Percentiles rank a stretch among this genome's conserved stretches.
phyloP scores from a whole-genome alignment of 2,797 vertebrate genomes.

The Choloepus didactylus region DNA sequence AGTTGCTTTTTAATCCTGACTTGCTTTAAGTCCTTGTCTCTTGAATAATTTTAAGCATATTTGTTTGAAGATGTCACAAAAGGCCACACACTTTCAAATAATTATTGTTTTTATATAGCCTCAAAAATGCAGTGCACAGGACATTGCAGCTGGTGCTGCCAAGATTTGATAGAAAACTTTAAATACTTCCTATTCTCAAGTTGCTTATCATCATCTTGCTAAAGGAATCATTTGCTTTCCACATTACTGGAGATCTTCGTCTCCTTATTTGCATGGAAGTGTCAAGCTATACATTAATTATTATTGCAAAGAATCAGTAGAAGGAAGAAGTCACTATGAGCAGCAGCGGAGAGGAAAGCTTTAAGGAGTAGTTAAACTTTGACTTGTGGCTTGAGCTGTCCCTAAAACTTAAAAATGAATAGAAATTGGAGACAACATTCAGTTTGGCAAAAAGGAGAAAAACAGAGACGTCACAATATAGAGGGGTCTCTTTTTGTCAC shows the following conservation, averaged over 20 bases:
- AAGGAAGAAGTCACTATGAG: background rate
- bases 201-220: background rate
- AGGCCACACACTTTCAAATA: background rate
- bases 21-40: background rate
- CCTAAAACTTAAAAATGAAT: background rate
- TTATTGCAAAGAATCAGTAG: background rate
- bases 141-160: background rate
- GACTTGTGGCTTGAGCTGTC: background rate
- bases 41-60: background rate
- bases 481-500: background rate
- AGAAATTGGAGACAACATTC: background rate
- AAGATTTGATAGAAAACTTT: background rate
- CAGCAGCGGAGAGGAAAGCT: accelerated
- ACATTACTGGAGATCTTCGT: background rate
- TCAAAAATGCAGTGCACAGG: background rate
- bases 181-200: background rate
- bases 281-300: background rate
- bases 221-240: background rate
- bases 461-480: background rate
- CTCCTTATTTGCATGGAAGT: background rate
- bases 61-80: background rate
- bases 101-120: background rate
- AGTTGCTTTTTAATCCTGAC: background rate
- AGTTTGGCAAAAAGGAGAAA: background rate
- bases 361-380: background rate